These are phyloP conservation scores for Brachionus manjavacas DNA, from an alignment of 1,140 invertebrate species.

Conservation along the genomic window DNA sequence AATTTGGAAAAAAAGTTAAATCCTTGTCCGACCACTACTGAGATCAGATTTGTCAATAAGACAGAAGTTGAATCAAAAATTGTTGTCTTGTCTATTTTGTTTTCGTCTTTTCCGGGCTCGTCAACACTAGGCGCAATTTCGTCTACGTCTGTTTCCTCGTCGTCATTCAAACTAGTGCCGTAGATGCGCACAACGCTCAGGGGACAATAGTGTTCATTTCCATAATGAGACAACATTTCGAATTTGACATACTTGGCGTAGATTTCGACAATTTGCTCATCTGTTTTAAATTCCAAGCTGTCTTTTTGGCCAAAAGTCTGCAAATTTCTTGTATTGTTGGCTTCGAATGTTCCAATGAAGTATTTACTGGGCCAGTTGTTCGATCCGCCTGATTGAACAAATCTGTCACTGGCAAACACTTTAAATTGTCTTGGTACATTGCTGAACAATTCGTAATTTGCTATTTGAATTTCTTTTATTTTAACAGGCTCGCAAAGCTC, in stretches of 20 bases:
- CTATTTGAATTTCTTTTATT: conserved; percentile 74
- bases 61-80: neutral
- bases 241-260: conserved; percentile 64
- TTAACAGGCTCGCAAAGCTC: conserved; percentile 96
- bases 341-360: neutral
- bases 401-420: conserved; percentile 71
- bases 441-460: conserved; percentile 96
- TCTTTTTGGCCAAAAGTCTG: neutral
- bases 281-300: neutral
- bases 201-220: conserved; percentile 93
- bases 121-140: neutral
- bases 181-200: conserved; percentile 60
- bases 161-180: conserved; percentile 26
- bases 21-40: neutral
- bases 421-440: conserved; percentile 84
- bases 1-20: conserved; percentile 13
- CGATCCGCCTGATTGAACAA: conserved; percentile 12
- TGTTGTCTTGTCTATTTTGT: neutral
- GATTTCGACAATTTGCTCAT: conserved; percentile 69
- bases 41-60: conserved; percentile 5
- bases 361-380: neutral
- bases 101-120: neutral
- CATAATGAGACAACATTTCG: conserved; percentile 85
- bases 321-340: neutral
- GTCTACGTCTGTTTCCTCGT: neutral